Evolutionary conservation across 2,888 invertebrate genomes (phyloP), one percentile per base, ranked within the genome.

Genomic region (Rhabditophanes sp.): DNA sequence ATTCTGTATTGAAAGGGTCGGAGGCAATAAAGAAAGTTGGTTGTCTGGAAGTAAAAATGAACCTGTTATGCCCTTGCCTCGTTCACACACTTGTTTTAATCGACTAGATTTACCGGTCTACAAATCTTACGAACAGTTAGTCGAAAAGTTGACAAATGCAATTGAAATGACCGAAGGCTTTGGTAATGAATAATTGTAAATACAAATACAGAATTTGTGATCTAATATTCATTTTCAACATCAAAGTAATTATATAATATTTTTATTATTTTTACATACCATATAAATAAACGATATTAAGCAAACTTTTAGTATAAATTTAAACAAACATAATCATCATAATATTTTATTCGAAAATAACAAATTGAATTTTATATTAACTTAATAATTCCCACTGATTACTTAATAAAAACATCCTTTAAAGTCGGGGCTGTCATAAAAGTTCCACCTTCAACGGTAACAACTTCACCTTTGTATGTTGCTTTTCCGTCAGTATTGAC

Each of bases 1-100:
- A 51, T 96, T 96, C 72, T 99, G 96, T 70, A 90, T 96, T 61
- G 96, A 99, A 67, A 88, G 90, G 72, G 30, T 24, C 11, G 26
- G 27, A 14, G 29, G 6, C 6, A 9, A n/a, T 29, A 20, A 18
- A 9, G 9, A n/a, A n/a, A n/a, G n/a, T n/a, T n/a, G n/a, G n/a
- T n/a, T n/a, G n/a, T 96, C 33, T 96, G 96, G 34, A 93, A 96
- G 67, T 96, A 96, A 63, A 90, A 88, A 4, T 96, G 93, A 93
- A n/a, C n/a, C n/a, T n/a, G n/a, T n/a, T n/a, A n/a, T n/a, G n/a
- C n/a, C n/a, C n/a, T 71, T 96, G 59, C 96, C 96, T 20, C 76
- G 93, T 39, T 88, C 88, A 29, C 96, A 96, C 68, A 96, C 96
- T 2, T 96, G 96, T 67, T 96, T 99, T 72, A 99, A 99, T 70